Evolutionary conservation across 2,888 invertebrate species (phyloP).

Genomic region (Acronicta aceris): DNA sequence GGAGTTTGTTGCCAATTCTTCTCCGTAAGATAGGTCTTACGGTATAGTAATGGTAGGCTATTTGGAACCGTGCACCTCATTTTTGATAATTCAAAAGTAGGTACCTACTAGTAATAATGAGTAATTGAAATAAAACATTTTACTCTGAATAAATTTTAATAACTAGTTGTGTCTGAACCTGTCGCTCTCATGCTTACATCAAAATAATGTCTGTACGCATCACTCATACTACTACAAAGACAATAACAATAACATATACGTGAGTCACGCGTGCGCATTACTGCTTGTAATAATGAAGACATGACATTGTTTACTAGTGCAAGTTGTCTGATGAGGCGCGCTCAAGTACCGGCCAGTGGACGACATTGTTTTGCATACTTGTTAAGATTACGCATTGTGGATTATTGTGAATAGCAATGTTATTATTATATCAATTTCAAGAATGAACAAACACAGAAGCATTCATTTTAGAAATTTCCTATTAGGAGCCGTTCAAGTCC

Average conservation of each 20-base stretch:
- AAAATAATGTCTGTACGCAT: not conserved
- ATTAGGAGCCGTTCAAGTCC: not conserved
- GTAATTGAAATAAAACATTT: too few species aligned
- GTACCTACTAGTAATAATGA: too few species aligned
- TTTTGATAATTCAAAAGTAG: too few species aligned
- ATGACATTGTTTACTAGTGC: constrained; percentile 12
- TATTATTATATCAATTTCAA: constrained; percentile 12
- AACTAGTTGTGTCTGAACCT: too few species aligned
- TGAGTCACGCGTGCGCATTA: constrained; percentile 11
- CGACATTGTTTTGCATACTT: constrained; percentile 16
- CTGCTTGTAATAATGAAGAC: not conserved
- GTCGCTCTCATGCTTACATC: too few species aligned
- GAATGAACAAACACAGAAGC: constrained; percentile 1
- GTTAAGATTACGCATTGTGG: constrained; percentile 8
- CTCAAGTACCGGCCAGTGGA: not conserved
- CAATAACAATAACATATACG: constrained; percentile 3
- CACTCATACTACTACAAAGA: not conserved
- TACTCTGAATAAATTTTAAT: too few species aligned
- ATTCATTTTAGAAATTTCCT: too few species aligned
- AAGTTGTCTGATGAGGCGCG: not conserved
- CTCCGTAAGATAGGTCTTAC: too few species aligned
- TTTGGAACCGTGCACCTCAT: too few species aligned
- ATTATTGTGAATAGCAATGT: constrained; percentile 1
- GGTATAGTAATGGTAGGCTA: too few species aligned
- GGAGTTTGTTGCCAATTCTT: too few species aligned